Conservation (phyloP, 2,888 invertebrate genomes). For the Volucella inflata region DNA sequence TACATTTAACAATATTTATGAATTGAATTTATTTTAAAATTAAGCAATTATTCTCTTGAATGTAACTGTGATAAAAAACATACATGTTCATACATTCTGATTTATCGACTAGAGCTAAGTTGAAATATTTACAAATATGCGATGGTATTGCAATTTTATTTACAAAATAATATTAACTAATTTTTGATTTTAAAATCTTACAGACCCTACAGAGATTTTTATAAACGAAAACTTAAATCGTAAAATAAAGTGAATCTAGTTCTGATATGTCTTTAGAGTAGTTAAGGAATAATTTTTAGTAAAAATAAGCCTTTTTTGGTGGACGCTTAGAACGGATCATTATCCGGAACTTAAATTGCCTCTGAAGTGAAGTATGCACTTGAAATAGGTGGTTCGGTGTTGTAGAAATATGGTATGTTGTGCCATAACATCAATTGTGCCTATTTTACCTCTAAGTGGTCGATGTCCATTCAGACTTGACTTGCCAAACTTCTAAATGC, state of each 20-base stretch:
- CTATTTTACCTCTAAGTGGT: too few relatives aligned
- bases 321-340: too few relatives aligned
- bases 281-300: not conserved
- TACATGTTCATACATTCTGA: conserved; percentile 3
- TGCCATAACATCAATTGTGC: too few relatives aligned
- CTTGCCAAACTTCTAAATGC: too few relatives aligned
- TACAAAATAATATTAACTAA: conserved; percentile 17
- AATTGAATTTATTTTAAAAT: conserved; percentile 26
- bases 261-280: conserved; percentile 28
- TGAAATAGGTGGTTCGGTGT: too few relatives aligned
- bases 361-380: too few relatives aligned
- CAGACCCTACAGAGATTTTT: too few relatives aligned
- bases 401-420: too few relatives aligned
- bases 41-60: not conserved
- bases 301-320: not conserved
- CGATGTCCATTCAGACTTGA: too few relatives aligned
- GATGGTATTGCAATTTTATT: not conserved
- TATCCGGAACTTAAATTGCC: too few relatives aligned
- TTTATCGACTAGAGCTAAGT: not conserved
- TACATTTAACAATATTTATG: not conserved
- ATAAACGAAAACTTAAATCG: not conserved
- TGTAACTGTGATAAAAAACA: too few relatives aligned
- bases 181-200: not conserved
- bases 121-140: conserved; percentile 26
- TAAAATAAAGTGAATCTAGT: not conserved